Evolutionary conservation across 2,888 invertebrate species (phyloP).

Genomic region (Amphipoea lucens): DNA sequence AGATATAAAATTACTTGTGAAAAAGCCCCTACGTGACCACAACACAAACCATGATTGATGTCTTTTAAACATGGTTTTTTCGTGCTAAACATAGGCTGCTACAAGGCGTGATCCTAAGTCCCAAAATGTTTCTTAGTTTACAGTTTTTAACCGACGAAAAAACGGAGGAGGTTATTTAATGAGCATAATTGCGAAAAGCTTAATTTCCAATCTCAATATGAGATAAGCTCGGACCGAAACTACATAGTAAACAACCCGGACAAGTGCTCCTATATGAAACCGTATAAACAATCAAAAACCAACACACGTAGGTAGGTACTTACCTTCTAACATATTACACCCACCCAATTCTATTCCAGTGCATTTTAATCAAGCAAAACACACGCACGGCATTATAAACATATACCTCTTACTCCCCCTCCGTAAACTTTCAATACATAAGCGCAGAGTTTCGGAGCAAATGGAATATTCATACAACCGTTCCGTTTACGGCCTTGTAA

Average conservation of each 20-base stretch:
- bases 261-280: not conserved
- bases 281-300: constrained; percentile 6
- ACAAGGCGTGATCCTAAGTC: not conserved
- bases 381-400: constrained; percentile 64
- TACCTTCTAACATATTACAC: constrained; percentile 6
- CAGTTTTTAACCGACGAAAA: no score
- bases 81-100: not conserved
- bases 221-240: not conserved
- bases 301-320: constrained; percentile 8
- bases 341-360: constrained; percentile 53
- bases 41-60: not conserved
- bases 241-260: not conserved
- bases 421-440: constrained; percentile 78
- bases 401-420: constrained; percentile 62
- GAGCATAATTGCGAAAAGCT: not conserved
- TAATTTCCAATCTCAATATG: no score
- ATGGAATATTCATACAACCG: constrained; percentile 89
- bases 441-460: constrained; percentile 80
- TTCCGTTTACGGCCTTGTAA: constrained; percentile 89
- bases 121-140: not conserved
- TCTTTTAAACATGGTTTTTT: not conserved
- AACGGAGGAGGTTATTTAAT: no score
- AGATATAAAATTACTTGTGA: not conserved
- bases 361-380: constrained; percentile 72
- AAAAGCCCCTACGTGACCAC: not conserved